These are phyloP conservation scores for Erpetoichthys calabaricus DNA, from an alignment of 2,797 vertebrate genomes.

Conservation along the genomic window DNA sequence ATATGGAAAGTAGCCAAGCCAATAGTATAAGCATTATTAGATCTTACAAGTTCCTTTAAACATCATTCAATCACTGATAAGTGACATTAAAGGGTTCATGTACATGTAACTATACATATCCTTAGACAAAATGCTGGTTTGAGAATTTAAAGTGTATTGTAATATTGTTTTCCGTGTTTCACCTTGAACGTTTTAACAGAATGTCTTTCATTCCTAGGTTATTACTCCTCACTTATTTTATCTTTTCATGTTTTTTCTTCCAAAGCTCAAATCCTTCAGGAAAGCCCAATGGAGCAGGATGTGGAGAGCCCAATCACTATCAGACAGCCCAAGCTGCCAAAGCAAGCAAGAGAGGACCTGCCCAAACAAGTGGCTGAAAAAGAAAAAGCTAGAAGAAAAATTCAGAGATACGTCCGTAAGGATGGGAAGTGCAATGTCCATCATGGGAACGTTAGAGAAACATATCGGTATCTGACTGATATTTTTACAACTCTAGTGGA, in stretches of 20 bases:
- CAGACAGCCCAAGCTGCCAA: conserved; percentile 74
- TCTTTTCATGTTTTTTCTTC: conserved; percentile 14
- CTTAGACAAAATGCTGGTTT: background rate
- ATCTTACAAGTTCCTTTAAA: no score
- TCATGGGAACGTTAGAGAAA: conserved; percentile 89
- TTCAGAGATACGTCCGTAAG: conserved; percentile 92
- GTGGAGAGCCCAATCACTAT: conserved; percentile 81
- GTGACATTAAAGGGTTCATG: background rate
- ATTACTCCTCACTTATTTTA: no score
- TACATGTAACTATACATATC: background rate
- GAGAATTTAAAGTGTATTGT: no score
- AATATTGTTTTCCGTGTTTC: no score
- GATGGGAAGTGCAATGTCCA: conserved; percentile 97
- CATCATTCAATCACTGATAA: no score
- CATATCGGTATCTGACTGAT: conserved; percentile 88
- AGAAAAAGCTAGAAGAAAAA: conserved; percentile 58
- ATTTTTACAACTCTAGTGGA: conserved; percentile 97
- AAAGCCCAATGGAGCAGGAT: conserved; percentile 90
- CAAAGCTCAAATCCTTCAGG: conserved; percentile 62
- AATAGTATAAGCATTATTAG: no score
- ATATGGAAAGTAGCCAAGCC: no score
- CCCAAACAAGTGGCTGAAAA: conserved; percentile 59
- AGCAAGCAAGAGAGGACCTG: conserved; percentile 72
- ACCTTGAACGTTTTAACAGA: no score
- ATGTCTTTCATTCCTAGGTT: no score